Evolutionary conservation across 2,797 vertebrate species (phyloP), one percentile per base, ranked within the genome.

Genomic region (Parauchenoglanis ngamensis): DNA sequence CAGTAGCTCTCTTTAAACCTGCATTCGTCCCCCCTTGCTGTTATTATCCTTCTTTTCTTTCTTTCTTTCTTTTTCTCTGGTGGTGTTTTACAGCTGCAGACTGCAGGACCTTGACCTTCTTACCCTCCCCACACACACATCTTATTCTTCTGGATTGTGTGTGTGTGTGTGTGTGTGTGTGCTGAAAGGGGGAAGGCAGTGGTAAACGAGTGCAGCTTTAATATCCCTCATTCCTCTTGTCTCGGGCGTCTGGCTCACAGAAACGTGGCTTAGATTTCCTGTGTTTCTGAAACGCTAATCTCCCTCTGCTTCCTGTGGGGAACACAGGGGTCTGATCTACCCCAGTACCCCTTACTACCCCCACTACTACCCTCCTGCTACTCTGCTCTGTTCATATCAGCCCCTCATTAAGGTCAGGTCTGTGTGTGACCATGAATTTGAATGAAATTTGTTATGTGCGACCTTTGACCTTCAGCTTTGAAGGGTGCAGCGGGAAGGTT

Each of bases 261-360:
- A 95, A 96, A 94, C 93, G 92, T 95, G 95, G 94, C 94, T 96
- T 95, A 90, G 94, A 94, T 96, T 95, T 95, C 94, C 94, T 93
- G 92, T 90, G 54, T 76, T 94, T 93, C 92, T 94, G 90, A 92
- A 94, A 94, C 91, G 90, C 93, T 95, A 94, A 94, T 92, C 95
- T 94, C 91, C 82, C 88, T 80, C 91, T 88, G 90, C 93, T 94
- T 95, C 94, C 93, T 94, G 94, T 93, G 90, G 93, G 94, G 93
- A 93, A 89, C 90, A 89, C 93, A 92, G 91, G 92, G n/a, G 61
- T 84, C 82, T 84, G 65, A 63, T 83, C 80, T 40, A 84, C n/a
- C 56, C 40, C 78, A 25, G 35, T 61, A 15, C 77, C 17, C 54
- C n/a, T 15, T 8, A 1, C 49, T 1, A 17, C 75, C 75, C 15